Conservation (phyloP, 2,888 invertebrate genomes). For the Acronicta leporina region DNA sequence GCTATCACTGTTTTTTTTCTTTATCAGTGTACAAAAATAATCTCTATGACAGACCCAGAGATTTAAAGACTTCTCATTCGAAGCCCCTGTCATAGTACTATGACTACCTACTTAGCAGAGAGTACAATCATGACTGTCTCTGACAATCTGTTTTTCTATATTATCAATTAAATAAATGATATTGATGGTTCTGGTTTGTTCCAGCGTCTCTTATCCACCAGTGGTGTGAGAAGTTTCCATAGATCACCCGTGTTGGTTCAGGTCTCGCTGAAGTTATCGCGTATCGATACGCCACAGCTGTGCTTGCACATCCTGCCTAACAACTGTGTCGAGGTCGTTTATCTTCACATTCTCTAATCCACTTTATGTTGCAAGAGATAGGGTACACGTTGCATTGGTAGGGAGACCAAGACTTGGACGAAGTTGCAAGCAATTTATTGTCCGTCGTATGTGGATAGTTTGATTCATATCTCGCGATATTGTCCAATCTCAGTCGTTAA, state of each 20-base stretch:
- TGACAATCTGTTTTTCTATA: constrained; percentile 26
- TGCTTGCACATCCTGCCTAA: constrained; percentile 36
- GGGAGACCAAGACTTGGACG: constrained; percentile 12
- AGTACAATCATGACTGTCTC: constrained; percentile 4
- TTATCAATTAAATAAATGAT: constrained; percentile 23
- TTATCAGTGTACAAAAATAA: not conserved
- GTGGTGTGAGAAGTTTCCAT: constrained; percentile 22
- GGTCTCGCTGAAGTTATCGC: constrained; percentile 49
- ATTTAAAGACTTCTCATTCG: not conserved
- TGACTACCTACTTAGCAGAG: not conserved
- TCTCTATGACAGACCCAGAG: not conserved
- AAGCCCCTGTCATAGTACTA: not conserved
- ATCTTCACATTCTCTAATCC: constrained; percentile 23
- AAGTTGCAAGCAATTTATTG: constrained; percentile 61
- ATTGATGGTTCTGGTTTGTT: not conserved
- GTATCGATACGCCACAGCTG: constrained; percentile 57
- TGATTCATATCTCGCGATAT: constrained; percentile 69
- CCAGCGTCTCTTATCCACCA: constrained; percentile 6
- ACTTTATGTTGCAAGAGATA: constrained; percentile 33
- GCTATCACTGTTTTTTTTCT: too few relatives aligned
- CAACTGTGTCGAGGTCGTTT: constrained; percentile 38
- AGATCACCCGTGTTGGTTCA: constrained; percentile 61
- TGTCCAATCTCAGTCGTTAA: constrained; percentile 59
- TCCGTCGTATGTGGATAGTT: constrained; percentile 52
- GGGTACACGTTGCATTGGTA: constrained; percentile 28